Evolutionary conservation across 1,140 invertebrate species (phyloP), one percentile per base, ranked within the genome.

Genomic region (Hydropsyche tenuis): DNA sequence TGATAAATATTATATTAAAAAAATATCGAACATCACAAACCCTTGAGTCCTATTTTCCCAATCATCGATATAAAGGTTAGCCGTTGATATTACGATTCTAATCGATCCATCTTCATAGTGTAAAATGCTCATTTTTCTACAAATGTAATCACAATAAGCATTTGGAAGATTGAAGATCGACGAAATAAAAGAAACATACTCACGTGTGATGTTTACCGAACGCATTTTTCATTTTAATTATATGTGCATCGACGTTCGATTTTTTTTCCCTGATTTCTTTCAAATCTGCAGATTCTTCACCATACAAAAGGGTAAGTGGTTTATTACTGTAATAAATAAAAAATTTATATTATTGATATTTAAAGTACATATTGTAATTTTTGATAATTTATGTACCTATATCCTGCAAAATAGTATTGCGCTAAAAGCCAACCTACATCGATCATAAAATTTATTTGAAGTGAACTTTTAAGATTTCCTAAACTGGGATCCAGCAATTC

Each of bases 21-120:
- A 6, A 18, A 7, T 3, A 20, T 46, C 14, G 7, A 27, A 20
- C 79, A 79, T 85, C 1, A 42, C 6, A 37, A 80, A 94, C 92
- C 95, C 95, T 86, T 99, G 96, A 12, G 95, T 96, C 81, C 95
- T 90, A 81, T 97, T 94, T 78, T 93, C 88, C 96, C 96, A 99
- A 85, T 99, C 96, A 72, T 92, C 89, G 30, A 90, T 85, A 77
- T 97, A 93, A 1, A 98, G 84, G 86, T 99, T 99, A 0, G 96
- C 95, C 0, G 96, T 98, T 1, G 93, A 95, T 20, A 99, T 89
- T 3, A 97, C 89, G 48, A 98, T 89, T 68, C 96, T 85, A 42
- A 97, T 82, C 1, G 93, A 93, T 11, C 88, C 86, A 81, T 96
- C 92, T 80, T 90, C 91, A 78, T 96, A 94, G 27, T 91, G 88